Evolutionary conservation across 1,140 invertebrate species (phyloP), one percentile per base, ranked within the genome.

Genomic region (Monochamus saltuarius): DNA sequence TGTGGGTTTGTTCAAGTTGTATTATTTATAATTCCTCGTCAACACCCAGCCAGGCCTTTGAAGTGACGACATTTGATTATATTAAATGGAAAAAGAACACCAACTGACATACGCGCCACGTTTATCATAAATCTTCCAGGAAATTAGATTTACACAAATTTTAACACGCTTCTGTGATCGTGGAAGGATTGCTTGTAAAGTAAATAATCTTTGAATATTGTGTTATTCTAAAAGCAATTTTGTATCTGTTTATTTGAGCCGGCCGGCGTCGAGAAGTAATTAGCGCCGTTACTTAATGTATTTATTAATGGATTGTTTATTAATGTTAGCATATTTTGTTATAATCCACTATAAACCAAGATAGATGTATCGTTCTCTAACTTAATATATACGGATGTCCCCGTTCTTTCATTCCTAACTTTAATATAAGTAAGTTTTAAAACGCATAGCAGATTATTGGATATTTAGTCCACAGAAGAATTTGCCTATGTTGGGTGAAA

Each of bases 251-350:
- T 69, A 69, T 69, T 69, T 67, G 59, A 67, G 60, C 2, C 22
- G 22, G 22, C 68, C 67, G 68, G 67, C 67, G 67, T 66, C 67
- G 61, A 62, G 56, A 59, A 64, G 61, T 69, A 64, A 64, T 66
- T 66, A 60, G 39, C 60, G 40, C 53, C 50, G 53, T 52, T 56
- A 47, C 63, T 69, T 69, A 67, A 69, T 69, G 68, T 69, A 69
- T 69, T 69, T 69, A 69, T 67, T 69, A 69, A 69, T 67, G 68
- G 68, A 67, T 67, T 69, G 68, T 69, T 69, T 69, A 63, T 67
- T 67, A 67, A 69, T 69, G 60, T 65, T 64, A 59, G 59, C 55
- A 66, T 69, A 69, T 69, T 64, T 66, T 62, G 64, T 66, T 60
- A 66, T 69, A 68, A 68, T 68, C 55, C 55, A 61, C 53, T 61